Evolutionary conservation across 2,888 invertebrate genomes (phyloP).

Genomic region (Lasioglossum figueresi): DNA sequence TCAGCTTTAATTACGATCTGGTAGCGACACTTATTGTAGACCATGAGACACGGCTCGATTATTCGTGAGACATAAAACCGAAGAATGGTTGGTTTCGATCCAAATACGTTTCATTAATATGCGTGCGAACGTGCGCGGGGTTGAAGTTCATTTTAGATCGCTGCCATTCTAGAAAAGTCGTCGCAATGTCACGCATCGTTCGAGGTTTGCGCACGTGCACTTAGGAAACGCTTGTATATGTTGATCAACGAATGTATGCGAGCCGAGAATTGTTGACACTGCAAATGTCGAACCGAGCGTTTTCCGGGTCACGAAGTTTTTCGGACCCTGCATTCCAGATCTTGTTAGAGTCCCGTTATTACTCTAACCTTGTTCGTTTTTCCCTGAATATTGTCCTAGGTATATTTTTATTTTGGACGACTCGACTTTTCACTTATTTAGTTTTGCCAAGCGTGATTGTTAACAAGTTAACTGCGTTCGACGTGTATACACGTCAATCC

Average conservation of each 20-base stretch:
- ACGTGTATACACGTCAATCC: too few species aligned
- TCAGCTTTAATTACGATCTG: not conserved
- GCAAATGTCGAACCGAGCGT: not conserved
- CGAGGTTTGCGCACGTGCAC: constrained; percentile 28
- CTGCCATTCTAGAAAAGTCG: constrained; percentile 31
- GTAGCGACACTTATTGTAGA: not conserved
- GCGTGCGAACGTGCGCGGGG: constrained; percentile 31
- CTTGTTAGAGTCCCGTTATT: not conserved
- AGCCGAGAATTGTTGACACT: not conserved
- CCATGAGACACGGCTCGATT: not conserved
- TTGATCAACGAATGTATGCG: constrained; percentile 19
- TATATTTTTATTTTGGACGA: not conserved
- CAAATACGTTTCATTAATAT: not conserved
- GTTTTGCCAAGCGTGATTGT: too few species aligned
- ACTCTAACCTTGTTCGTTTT: not conserved
- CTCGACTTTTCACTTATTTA: not conserved
- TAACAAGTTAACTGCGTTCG: too few species aligned
- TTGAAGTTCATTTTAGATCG: constrained; percentile 26
- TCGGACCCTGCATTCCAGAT: not conserved
- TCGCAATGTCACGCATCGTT: constrained; percentile 26
- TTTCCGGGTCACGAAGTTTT: not conserved
- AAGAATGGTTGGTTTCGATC: not conserved
- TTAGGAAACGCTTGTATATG: constrained; percentile 33
- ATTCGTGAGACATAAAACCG: not conserved
- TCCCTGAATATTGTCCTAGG: too few species aligned